Percentiles rank a stretch among this genome's conserved stretches.
phyloP scores from a whole-genome alignment of 1,140 invertebrate genomes.

The Sycophila sp. region DNA sequence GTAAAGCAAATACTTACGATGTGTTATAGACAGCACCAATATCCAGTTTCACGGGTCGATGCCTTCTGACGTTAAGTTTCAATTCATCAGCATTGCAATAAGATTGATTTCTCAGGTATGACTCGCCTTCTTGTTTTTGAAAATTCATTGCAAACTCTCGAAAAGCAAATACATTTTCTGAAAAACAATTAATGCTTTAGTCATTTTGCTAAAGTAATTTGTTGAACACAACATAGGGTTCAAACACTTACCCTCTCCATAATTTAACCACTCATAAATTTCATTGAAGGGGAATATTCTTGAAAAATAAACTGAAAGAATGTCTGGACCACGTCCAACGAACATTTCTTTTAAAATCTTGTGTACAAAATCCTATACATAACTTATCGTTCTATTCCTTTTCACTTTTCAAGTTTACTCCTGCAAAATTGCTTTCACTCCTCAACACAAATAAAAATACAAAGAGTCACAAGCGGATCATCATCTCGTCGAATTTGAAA shows the following conservation, averaged over 20 bases:
- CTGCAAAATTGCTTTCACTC: too few species aligned
- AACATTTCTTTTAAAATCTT: too few species aligned
- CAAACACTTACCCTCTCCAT: slow-evolving; percentile 76
- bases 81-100: slow-evolving; percentile 85
- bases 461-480: too few species aligned
- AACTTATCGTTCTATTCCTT: too few species aligned
- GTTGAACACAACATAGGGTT: slow-evolving; percentile 5
- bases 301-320: slow-evolving; percentile 79
- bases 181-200: slow-evolving; percentile 43
- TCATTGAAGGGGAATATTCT: slow-evolving; percentile 86
- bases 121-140: slow-evolving; percentile 88
- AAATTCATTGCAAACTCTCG: slow-evolving; percentile 97
- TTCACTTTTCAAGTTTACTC: too few species aligned
- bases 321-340: slow-evolving; percentile 47
- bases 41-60: slow-evolving; percentile 74
- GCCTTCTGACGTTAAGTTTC: slow-evolving; percentile 80
- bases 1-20: slow-evolving; percentile 66
- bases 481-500: too few species aligned
- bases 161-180: slow-evolving; percentile 78
- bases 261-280: slow-evolving; percentile 89
- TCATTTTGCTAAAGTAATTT: slow-evolving; percentile 19
- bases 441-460: too few species aligned
- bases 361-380: too few species aligned
- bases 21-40: slow-evolving; percentile 90
- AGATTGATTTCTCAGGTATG: slow-evolving; percentile 92